Conservation (phyloP, 2,797 vertebrate genomes). For the Tamandua tetradactyla region DNA sequence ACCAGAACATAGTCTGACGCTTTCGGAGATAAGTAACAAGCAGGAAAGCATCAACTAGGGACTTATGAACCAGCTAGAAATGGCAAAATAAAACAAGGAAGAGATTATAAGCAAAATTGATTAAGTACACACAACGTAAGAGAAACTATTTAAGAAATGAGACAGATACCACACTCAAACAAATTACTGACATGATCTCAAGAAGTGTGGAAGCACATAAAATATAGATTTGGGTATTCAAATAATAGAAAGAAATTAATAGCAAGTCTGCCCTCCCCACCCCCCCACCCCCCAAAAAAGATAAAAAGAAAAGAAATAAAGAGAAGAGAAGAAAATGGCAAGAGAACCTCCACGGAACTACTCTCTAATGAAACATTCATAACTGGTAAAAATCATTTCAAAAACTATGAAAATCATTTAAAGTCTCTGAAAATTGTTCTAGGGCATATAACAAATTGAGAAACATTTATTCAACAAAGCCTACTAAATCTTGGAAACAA, state of each 20-base stretch:
- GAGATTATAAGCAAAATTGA: neutral
- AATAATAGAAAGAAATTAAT: neutral
- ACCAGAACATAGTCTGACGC: no score
- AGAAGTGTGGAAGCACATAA: neutral
- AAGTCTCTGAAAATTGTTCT: constrained; percentile 15
- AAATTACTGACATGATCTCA: neutral
- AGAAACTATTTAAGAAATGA: neutral
- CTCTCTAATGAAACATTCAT: neutral
- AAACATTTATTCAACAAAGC: neutral
- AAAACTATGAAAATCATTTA: neutral
- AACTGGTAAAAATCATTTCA: neutral
- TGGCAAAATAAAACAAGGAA: neutral
- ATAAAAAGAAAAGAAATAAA: neutral
- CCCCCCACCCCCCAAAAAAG: neutral
- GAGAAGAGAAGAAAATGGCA: neutral
- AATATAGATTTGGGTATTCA: neutral
- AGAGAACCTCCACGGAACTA: neutral
- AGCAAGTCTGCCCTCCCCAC: neutral
- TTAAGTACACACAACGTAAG: neutral
- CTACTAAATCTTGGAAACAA: neutral
- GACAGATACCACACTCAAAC: neutral
- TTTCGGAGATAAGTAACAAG: neutral
- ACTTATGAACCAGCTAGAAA: neutral
- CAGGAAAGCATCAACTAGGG: neutral
- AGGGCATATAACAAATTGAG: neutral